Base-by-base conservation (phyloP, 2,797 vertebrate genomes). In the Pangasius djambal region DNA sequence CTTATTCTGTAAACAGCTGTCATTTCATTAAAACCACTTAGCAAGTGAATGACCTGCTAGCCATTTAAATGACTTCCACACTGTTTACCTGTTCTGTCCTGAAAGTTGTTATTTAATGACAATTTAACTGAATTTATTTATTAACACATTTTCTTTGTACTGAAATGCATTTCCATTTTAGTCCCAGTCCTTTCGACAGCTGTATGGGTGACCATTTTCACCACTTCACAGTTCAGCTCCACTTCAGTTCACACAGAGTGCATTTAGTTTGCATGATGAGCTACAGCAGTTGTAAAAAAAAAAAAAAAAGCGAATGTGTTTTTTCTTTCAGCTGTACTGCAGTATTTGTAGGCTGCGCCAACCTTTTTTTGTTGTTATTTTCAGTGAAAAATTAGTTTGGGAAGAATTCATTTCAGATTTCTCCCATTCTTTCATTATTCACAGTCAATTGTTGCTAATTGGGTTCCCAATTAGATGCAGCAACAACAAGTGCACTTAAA, bases 221-320 rank as follows among this genome's bases (percentile, higher is more conserved):
- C 52, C 20, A 81, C 31, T 81, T 81, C 31, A 81, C 52, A 81
- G 44, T 48, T 81, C 55, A 37, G 31, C 78, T 7, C 75, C 50
- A 79, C 50, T 79, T 79, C 55, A 82, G 18, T 82, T 82, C 50
- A 59, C 55, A 82, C 20, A 57, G 44, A 48, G 72, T 16, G n/a
- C 3, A 31, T 59, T 22, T 82, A 82, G 55, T 59, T 59, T 40
- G 78, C 52, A 82, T 82, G 9, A 61, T 82, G 20, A 82, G 52
- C 31, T 59, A 59, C 18, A 59, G 55, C 55, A 37, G 78, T 82
- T 61, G 37, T 25, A 25, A 81, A n/a, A n/a, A n/a, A 7, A 72
- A 40, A 72, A 72, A 1, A 22, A 40, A 5, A n/a, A 37, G 6
- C 15, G 15, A n/a, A 67, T 15, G 4, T 77, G 74, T 13, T 77